phyloP scores from a whole-genome alignment of 2,113 vertebrate species.

The Noturus placidus region DNA sequence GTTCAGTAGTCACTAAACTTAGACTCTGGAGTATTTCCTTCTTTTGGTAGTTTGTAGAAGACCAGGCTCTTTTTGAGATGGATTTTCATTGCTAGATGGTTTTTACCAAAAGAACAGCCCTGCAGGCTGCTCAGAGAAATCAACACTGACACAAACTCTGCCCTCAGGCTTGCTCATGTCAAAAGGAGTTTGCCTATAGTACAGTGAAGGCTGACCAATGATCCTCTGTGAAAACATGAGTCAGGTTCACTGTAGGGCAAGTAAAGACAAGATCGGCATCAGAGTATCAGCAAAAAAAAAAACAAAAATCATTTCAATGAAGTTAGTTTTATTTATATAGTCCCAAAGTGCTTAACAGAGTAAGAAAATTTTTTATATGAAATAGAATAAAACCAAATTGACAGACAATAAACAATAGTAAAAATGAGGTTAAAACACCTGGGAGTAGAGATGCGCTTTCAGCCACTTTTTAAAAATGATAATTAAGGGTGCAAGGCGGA shows the following conservation, averaged over 20 bases:
- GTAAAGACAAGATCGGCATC: not conserved
- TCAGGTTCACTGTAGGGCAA: not conserved
- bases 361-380: too few relatives aligned
- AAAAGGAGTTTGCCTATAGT: slow-evolving; percentile 20
- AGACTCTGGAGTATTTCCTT: not conserved
- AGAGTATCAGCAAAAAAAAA: not conserved
- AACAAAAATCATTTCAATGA: not conserved
- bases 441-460: too few relatives aligned
- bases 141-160: slow-evolving; percentile 7
- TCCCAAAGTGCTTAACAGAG: too few relatives aligned
- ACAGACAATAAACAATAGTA: too few relatives aligned
- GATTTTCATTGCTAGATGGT: slow-evolving; percentile 20
- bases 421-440: too few relatives aligned
- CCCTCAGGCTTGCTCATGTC: slow-evolving; percentile 33
- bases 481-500: too few relatives aligned
- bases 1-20: not conserved
- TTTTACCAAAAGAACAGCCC: slow-evolving; percentile 21
- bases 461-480: too few relatives aligned
- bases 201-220: slow-evolving; percentile 1
- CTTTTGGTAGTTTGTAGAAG: not conserved
- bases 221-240: slow-evolving; percentile 5
- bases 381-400: too few relatives aligned
- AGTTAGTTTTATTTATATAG: too few relatives aligned
- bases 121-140: slow-evolving; percentile 26
- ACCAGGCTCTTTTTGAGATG: not conserved